Evolutionary conservation across 1,140 invertebrate genomes (phyloP), one percentile per base, ranked within the genome.

Genomic region (Xylocopa sonorina): DNA sequence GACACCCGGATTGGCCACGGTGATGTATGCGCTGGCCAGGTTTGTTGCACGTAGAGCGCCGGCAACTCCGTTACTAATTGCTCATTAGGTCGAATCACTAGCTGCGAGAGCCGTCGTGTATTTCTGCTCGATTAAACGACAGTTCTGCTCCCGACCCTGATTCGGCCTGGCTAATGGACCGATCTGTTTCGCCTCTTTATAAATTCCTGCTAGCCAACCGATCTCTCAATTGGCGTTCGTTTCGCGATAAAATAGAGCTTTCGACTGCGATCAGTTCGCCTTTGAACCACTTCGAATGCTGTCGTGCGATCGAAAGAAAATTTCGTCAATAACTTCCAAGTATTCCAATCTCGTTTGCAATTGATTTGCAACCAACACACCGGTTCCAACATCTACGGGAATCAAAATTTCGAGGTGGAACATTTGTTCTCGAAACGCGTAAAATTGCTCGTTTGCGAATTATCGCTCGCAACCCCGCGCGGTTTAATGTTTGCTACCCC

Each of bases 81-180:
- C 87, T 89, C 88, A 86, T 89, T 90, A 90, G 84, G 78, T 82
- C 80, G 69, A 71, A 79, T 87, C 81, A 78, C 79, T 53, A 67
- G 76, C 62, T 57, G 48, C 48, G 43, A 9, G 63, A 78, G 32
- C 53, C 41, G 51, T 21, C 69, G 34, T 64, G 57, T 46, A 69
- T 83, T 83, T 81, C 71, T 64, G 60, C 29, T 38, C 51, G 21
- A 64, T 68, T 68, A 29, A 55, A 53, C 64, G 43, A 32, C 68
- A 46, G 48, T 60, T 68, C 21, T 48, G 46, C 51, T 60, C 82
- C 57, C 68, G 82, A 43, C 50, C 6, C 60, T 51, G 38, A 77
- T 77, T 78, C 29, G 12, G 68, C 46, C 24, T 48, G 41, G 64
- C 81, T 80, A 81, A 76, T 83, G 29, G 62, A 81, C 79, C 46